Conservation (phyloP, 2,113 vertebrate genomes). For the Corydoras maculifer region DNA sequence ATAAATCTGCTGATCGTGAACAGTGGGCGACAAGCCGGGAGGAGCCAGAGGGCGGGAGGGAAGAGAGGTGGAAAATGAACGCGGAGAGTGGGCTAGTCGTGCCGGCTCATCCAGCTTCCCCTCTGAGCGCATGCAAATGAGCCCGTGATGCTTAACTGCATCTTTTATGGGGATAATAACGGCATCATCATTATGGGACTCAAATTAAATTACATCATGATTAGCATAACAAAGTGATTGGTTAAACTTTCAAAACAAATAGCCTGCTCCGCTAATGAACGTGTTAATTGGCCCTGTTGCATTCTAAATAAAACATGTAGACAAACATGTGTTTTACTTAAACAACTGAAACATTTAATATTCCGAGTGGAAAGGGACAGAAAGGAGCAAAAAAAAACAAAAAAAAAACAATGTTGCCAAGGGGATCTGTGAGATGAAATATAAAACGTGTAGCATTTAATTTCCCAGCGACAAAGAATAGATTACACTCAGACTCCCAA, state of each 20-base stretch:
- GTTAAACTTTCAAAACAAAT: constrained; percentile 99
- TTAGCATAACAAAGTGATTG: constrained; percentile 99
- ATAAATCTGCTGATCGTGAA: constrained; percentile 97
- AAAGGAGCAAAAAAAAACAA: constrained; percentile 62
- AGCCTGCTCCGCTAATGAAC: constrained; percentile 96
- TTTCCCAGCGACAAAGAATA: constrained; percentile 99
- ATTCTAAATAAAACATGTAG: constrained; percentile 95
- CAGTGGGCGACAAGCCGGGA: constrained; percentile 83
- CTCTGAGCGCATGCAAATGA: constrained; percentile 99
- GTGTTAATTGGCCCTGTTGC: constrained; percentile 93
- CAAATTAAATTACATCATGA: constrained; percentile 99
- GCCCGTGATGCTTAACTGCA: constrained; percentile 98
- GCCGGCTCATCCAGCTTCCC: constrained; percentile 76
- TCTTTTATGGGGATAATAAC: constrained; percentile 99
- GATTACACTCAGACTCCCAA: constrained; percentile 98
- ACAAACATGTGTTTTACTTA: constrained; percentile 93
- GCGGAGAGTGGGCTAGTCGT: constrained; percentile 82
- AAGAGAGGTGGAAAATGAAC: constrained; percentile 98
- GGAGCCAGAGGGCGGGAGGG: constrained; percentile 91
- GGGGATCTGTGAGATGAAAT: constrained; percentile 97
- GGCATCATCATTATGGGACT: constrained; percentile 99
- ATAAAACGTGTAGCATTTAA: constrained; percentile 99
- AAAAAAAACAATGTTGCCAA: constrained; percentile 87
- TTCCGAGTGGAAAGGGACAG: constrained; percentile 7
- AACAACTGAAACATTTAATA: constrained; percentile 76